A percentile compares a stretch with the other conserved stretches of the same genome.
Conservation (phyloP, 2,113 vertebrate species). For the Dascyllus trimaculatus region DNA sequence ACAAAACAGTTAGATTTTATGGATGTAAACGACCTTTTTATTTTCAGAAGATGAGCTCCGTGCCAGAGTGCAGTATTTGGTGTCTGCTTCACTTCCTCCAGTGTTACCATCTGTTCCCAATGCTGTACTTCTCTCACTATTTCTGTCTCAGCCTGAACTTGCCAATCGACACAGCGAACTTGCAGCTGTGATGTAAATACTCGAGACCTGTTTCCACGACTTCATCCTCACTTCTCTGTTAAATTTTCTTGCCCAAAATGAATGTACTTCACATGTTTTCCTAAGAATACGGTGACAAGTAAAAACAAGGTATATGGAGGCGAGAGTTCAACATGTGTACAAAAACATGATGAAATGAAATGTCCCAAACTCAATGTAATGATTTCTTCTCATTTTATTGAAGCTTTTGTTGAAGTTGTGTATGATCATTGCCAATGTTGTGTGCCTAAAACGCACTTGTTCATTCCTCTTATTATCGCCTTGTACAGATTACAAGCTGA, state of each 20-base stretch:
- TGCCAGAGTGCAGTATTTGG: constrained; percentile 60
- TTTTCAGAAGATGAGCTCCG: constrained; percentile 9
- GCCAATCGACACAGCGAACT: constrained; percentile 41
- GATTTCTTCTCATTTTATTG: not conserved
- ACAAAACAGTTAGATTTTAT: not conserved
- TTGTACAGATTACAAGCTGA: constrained; percentile 61
- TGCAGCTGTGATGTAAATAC: constrained; percentile 63
- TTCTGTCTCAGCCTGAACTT: constrained; percentile 33
- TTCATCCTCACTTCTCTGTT: not conserved
- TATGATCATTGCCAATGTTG: constrained; percentile 57
- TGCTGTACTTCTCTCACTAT: not conserved
- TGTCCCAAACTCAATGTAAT: constrained; percentile 10
- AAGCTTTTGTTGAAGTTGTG: constrained; percentile 35
- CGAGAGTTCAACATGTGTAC: not conserved
- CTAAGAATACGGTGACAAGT: not conserved
- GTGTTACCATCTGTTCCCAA: constrained; percentile 55
- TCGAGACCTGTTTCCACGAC: not conserved
- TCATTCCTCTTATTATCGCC: constrained; percentile 32
- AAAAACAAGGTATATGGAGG: constrained; percentile 1
- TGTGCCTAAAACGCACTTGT: constrained; percentile 56
- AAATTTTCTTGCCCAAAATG: constrained; percentile 50
- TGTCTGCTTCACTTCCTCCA: constrained; percentile 52
- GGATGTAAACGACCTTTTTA: constrained; percentile 7
- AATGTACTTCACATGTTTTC: constrained; percentile 62
- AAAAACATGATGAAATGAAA: constrained; percentile 4